These are phyloP conservation scores for Yponomeuta evonymella DNA, from an alignment of 2,888 invertebrate species.

Conservation along the genomic window DNA sequence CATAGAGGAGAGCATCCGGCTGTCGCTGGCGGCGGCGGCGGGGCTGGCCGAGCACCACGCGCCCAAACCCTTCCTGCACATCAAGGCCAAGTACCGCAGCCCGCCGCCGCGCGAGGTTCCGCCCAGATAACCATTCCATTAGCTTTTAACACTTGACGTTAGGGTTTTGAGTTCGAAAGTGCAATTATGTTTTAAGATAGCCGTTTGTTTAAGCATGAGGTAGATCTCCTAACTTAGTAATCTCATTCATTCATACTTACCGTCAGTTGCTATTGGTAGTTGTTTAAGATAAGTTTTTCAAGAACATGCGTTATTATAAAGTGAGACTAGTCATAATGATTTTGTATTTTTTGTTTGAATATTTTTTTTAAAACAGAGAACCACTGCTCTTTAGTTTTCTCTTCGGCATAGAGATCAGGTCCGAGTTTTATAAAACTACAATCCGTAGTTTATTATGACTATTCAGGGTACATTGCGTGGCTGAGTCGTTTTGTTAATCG, in stretches of 20 bases:
- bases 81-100: constrained; percentile 84
- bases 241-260: constrained; percentile 32
- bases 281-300: not conserved
- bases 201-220: constrained; percentile 38
- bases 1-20: constrained; percentile 66
- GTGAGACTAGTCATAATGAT: constrained; percentile 57
- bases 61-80: constrained; percentile 79
- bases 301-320: constrained; percentile 15
- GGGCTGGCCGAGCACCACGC: constrained; percentile 50
- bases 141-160: constrained; percentile 38
- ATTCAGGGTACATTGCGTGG: too few relatives aligned
- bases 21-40: constrained; percentile 62
- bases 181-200: constrained; percentile 21
- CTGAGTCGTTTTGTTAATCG: too few relatives aligned
- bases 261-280: not conserved
- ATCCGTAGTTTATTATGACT: too few relatives aligned
- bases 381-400: not conserved
- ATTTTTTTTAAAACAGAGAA: constrained; percentile 20
- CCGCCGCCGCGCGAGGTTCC: constrained; percentile 79
- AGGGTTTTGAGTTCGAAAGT: constrained; percentile 12
- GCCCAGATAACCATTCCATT: constrained; percentile 71
- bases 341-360: constrained; percentile 31
- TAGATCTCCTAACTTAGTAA: constrained; percentile 58
- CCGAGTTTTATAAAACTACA: too few relatives aligned
- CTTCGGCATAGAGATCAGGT: not conserved